These are phyloP conservation scores for Punctoribates punctum DNA, from an alignment of 2,888 invertebrate genomes.

Conservation along the genomic window DNA sequence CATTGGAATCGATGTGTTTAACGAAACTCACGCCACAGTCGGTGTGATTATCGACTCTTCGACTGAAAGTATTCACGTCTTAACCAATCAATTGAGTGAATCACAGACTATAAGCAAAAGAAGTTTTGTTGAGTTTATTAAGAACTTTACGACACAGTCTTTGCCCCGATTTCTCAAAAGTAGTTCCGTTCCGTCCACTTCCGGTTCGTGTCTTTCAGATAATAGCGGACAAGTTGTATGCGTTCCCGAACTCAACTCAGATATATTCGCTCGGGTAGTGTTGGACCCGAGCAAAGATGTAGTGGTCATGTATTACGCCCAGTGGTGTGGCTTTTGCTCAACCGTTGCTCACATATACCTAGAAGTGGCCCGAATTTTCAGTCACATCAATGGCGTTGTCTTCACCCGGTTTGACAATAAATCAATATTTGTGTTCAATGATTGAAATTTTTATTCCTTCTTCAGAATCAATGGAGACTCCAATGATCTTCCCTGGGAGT, in stretches of 20 bases:
- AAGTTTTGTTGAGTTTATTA: conserved; percentile 54
- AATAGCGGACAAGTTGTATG: conserved; percentile 53
- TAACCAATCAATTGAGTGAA: conserved; percentile 42
- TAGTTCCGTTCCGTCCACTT: conserved; percentile 44
- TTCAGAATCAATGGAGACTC: conserved; percentile 68
- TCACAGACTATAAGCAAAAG: conserved; percentile 39
- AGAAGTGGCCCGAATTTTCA: conserved; percentile 64
- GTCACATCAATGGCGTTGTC: conserved; percentile 50
- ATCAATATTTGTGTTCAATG: conserved; percentile 42
- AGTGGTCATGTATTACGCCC: conserved; percentile 71
- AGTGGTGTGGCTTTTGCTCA: conserved; percentile 72
- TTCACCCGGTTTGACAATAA: conserved; percentile 46
- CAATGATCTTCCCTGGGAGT: conserved; percentile 84
- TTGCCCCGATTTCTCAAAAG: conserved; percentile 55
- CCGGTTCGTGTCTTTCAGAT: conserved; percentile 44
- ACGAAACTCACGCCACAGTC: conserved; percentile 47
- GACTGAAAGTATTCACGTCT: conserved; percentile 39
- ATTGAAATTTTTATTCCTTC: conserved; percentile 1
- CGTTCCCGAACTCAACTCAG: conserved; percentile 64
- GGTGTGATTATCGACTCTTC: conserved; percentile 47
- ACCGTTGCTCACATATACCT: conserved; percentile 66
- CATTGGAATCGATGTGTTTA: conserved; percentile 64
- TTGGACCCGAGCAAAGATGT: conserved; percentile 62
- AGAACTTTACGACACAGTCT: conserved; percentile 56
- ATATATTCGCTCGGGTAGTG: conserved; percentile 63